Percentiles rank a stretch among this genome's conserved stretches.
phyloP scores from a whole-genome alignment of 2,797 vertebrate species.

The Acestrorhynchus altus region DNA sequence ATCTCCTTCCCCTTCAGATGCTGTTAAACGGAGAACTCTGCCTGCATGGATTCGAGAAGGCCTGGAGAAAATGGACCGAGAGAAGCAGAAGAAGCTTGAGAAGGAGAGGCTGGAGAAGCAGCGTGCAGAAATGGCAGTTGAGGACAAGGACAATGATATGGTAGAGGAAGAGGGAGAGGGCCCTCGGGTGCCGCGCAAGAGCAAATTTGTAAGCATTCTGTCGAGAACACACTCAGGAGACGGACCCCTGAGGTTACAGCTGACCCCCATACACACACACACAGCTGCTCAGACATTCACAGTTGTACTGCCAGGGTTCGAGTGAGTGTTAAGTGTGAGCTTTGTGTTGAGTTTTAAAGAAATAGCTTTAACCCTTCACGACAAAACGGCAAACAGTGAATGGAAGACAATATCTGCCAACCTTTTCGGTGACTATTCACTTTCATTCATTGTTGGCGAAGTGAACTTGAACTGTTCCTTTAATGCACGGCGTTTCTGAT shows the following conservation, averaged over 20 bases:
- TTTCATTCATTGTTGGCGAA: neutral
- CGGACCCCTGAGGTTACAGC: conserved; percentile 17
- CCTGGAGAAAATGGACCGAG: conserved; percentile 98
- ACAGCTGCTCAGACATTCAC: neutral
- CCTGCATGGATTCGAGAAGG: conserved; percentile 99
- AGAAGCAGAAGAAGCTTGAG: conserved; percentile 97
- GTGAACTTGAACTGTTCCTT: neutral
- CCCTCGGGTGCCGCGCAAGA: conserved; percentile 92
- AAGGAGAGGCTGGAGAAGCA: conserved; percentile 95
- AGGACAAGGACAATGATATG: conserved; percentile 80
- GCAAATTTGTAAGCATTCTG: conserved; percentile 93
- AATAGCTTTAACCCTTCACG: neutral
- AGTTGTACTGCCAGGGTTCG: neutral
- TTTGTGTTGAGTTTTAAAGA: neutral
- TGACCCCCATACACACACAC: neutral
- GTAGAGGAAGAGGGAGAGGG: conserved; percentile 84
- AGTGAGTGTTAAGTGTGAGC: neutral
- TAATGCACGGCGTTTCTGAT: neutral
- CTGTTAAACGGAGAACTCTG: conserved; percentile 94
- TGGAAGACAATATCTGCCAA: neutral
- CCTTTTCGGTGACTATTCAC: neutral
- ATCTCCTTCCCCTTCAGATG: conserved; percentile 76
- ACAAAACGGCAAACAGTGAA: neutral
- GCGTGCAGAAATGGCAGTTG: conserved; percentile 89
- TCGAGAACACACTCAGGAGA: conserved; percentile 23